Base-by-base conservation (phyloP, 2,888 invertebrate species). In the Trachelus stipa region DNA sequence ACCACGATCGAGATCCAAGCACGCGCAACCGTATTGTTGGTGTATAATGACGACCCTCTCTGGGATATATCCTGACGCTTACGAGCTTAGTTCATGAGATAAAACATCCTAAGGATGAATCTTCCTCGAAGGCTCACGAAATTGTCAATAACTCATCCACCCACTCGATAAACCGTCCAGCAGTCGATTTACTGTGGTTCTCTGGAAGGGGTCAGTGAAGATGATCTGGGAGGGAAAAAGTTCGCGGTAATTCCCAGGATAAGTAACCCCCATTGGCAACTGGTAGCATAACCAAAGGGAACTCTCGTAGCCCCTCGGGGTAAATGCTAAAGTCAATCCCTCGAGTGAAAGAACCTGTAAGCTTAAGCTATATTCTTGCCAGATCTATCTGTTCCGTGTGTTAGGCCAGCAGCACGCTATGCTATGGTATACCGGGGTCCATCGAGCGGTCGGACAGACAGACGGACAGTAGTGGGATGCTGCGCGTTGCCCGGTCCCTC, bases 391-490 rank as follows among this genome's bases (percentile, higher is more conserved):
- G 69, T 79, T 75, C 75, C 71, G 77, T 76, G 76, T 74, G 34
- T 75, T 79, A 79, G n/a, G 76, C 76, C 37, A 79, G 83, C 82
- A 81, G 82, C 81, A 79, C 77, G 79, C 83, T 82, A 31, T 71
- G 80, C 81, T 81, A 82, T 77, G 83, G 82, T 83, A 81, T 82
- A 82, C 81, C 76, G 78, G 75, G 77, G 74, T 34, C 85, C 83
- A 79, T 79, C 75, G 71, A 77, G 78, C 76, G 81, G 77, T 84
- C 84, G 81, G 81, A 82, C 80, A 79, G 83, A 79, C 83, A 77
- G 83, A 82, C 79, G 78, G 81, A 56, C 81, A 82, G 88, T 87
- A 87, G 88, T 87, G 86, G 86, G 86, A 88, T 86, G 87, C 86
- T 85, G 87, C 80, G 81, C 84, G 76, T 69, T 81, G 80, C 83